phyloP scores from a whole-genome alignment of 1,140 invertebrate species.

The Dryas iulia region DNA sequence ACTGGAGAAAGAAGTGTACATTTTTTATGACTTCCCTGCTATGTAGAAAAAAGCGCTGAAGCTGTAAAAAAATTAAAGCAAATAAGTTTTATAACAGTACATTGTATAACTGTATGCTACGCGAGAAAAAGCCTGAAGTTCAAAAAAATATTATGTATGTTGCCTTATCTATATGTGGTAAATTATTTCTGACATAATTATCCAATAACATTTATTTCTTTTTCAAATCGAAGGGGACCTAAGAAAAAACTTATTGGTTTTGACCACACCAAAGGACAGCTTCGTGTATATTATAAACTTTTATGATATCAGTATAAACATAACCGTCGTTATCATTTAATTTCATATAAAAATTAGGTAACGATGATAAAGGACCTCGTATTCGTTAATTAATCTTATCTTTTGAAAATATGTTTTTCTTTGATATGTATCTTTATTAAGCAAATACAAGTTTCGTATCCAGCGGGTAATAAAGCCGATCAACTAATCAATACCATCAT shows the following conservation, averaged over 20 bases:
- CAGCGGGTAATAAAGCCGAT: slow-evolving; percentile 33
- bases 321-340: neutral
- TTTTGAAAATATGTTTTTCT: slow-evolving; percentile 13
- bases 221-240: too few relatives aligned
- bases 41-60: too few relatives aligned
- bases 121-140: too few relatives aligned
- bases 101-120: too few relatives aligned
- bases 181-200: neutral
- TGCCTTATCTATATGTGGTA: too few relatives aligned
- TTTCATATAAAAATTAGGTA: neutral
- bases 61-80: neutral
- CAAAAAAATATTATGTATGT: too few relatives aligned
- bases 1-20: too few relatives aligned
- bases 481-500: slow-evolving; percentile 64
- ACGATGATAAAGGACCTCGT: neutral
- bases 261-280: neutral
- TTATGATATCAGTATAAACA: neutral
- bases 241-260: neutral
- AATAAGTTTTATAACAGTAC: neutral
- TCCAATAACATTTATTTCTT: too few relatives aligned
- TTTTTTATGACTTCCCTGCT: too few relatives aligned
- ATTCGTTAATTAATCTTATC: slow-evolving; percentile 20
- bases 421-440: slow-evolving; percentile 23
- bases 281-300: neutral
- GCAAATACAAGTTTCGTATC: slow-evolving; percentile 21